Base-by-base conservation (phyloP, 1,140 invertebrate species). In the Leptopilina clavipes region DNA sequence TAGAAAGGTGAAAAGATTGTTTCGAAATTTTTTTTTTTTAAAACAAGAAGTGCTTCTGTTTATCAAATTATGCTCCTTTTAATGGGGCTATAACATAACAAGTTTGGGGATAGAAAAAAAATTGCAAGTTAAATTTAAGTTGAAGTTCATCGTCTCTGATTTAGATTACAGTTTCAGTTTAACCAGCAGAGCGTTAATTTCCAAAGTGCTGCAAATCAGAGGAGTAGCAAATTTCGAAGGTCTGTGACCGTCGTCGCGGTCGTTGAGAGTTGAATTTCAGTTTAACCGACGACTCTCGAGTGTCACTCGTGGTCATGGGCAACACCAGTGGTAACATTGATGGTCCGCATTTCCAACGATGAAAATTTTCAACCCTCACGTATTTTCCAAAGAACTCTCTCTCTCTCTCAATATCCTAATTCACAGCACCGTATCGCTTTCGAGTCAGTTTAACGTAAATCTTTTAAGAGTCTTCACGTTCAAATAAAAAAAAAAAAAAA, bases 131-230 rank as follows among this genome's bases (percentile, higher is more conserved):
- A 52, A 52, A 52, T 52, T 52, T 52, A 52, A 52, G 48, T 52
- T 52, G 48, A 17, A 52, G 48, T n/a, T 48, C 45, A 48, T 48
- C 45, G 45, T 5, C 45, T 52, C 48, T 52, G n/a, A 52, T 52
- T 52, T 52, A n/a, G 48, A 52, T 52, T 52, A 52, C 48, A 52
- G 48, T 52, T 52, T 52, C n/a, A 52, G 48, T 52, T 52, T n/a
- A 52, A 52, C 48, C 48, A 52, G 48, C 48, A 52, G 48, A 52
- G 14, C 48, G 48, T 52, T 52, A 52, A 52, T 52, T 52, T 52
- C 48, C 48, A 52, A 52, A 52, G 48, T 52, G 48, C 48, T 52
- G n/a, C 48, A 52, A 52, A 52, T 52, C 48, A 52, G 48, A 52
- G 48, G 48, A 52, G 48, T 52, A 52, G n/a, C 48, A 52, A 12